Evolutionary conservation across 2,888 invertebrate genomes (phyloP), one percentile per base, ranked within the genome.

Genomic region (Dicycla oo): DNA sequence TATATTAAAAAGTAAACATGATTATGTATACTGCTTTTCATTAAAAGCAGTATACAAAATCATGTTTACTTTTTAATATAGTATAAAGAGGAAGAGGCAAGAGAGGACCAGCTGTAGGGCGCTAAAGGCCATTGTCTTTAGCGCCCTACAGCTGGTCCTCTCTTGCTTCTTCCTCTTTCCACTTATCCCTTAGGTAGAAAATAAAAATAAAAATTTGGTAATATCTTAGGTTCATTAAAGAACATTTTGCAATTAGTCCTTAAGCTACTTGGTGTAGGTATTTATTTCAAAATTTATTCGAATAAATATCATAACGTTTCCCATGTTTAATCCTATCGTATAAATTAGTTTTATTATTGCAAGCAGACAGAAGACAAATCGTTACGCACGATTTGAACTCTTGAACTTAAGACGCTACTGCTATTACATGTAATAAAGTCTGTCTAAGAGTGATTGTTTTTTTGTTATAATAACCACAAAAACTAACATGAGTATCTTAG

Each of bases 391-490:
- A 79, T 64, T 80, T 80, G 69, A 75, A 63, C 80, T 75, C 34
- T 54, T 70, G 78, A 80, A 80, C 80, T 75, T 69, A 70, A 63
- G 30, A 45, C 18, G 78, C 78, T 79, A 75, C 78, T 80, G 75
- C 54, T 64, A 65, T 69, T 69, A 79, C 10, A 56, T n/a, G 45
- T 64, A 69, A 75, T 79, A 67, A 79, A 80, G 11, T 78, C 10
- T 23, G 26, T 69, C 10, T 69, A 61, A 61, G 13, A 54, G 23
- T 62, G 13, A 38, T 57, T 45, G 13, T 63, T 77, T 65, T n/a
- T 77, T 72, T 63, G 15, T 40, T 30, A 43, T 47, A 13, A 51
- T 30, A 61, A 40, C 7, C 26, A 26, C 20, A 70, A 77, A 72
- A 78, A 78, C 38, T n/a, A 7, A 53, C 26, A 26, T 15, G 11